A percentile compares a stretch with the other conserved stretches of the same genome.
Evolutionary conservation across 2,888 invertebrate genomes (phyloP).

Genomic region (Melanchra persicariae): DNA sequence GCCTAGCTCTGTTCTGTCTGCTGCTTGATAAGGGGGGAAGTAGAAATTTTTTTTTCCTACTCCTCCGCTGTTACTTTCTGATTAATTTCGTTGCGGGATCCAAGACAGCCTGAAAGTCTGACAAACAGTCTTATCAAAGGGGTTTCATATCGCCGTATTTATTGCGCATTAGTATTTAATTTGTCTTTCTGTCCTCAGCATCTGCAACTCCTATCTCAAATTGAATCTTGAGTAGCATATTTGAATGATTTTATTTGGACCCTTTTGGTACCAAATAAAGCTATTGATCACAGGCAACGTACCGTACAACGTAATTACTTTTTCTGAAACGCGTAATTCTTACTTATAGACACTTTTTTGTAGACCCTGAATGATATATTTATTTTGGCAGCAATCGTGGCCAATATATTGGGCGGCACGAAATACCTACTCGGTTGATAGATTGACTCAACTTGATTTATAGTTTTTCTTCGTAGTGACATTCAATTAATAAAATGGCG

Average conservation of each 20-base stretch:
- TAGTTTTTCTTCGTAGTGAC: constrained; percentile 52
- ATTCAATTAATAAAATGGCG: constrained; percentile 42
- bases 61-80: too few relatives aligned
- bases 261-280: constrained; percentile 2
- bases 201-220: not conserved
- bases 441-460: constrained; percentile 58
- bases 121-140: too few relatives aligned
- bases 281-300: constrained; percentile 18
- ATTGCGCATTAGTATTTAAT: too few relatives aligned
- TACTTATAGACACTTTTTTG: constrained; percentile 15
- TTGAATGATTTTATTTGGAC: not conserved
- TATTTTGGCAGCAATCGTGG: constrained; percentile 28
- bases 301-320: constrained; percentile 18
- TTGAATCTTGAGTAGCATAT: not conserved
- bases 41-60: too few relatives aligned
- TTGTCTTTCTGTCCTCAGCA: not conserved
- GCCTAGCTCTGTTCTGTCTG: too few relatives aligned
- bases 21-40: too few relatives aligned
- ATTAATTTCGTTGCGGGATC: too few relatives aligned
- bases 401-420: constrained; percentile 32
- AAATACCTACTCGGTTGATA: constrained; percentile 48
- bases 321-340: constrained; percentile 16
- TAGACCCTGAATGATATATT: constrained; percentile 44
- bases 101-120: too few relatives aligned
- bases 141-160: too few relatives aligned